These are phyloP conservation scores for Euproctis similis DNA, from an alignment of 2,888 invertebrate genomes.

Conservation along the genomic window DNA sequence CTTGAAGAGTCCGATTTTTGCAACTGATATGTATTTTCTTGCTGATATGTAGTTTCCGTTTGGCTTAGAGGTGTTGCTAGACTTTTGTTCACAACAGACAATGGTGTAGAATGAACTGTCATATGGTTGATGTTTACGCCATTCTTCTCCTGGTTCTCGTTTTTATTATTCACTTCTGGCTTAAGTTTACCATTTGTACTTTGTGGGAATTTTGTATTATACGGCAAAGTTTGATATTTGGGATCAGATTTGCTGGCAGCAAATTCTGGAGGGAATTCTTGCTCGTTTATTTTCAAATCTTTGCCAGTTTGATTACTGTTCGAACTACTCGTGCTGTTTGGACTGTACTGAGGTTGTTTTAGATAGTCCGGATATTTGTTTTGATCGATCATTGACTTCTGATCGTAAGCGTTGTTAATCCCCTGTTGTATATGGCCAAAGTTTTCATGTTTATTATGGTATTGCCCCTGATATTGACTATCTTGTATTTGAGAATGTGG, in stretches of 20 bases:
- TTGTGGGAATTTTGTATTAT: slow-evolving; percentile 90
- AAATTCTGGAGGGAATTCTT: slow-evolving; percentile 80
- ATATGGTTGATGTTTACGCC: slow-evolving; percentile 67
- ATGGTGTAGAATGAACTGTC: slow-evolving; percentile 72
- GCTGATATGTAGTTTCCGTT: slow-evolving; percentile 72
- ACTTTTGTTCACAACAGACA: slow-evolving; percentile 78
- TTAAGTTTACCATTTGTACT: slow-evolving; percentile 58
- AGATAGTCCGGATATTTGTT: slow-evolving; percentile 71
- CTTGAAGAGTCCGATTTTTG: slow-evolving; percentile 71
- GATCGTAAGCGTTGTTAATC: slow-evolving; percentile 65
- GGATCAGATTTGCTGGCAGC: slow-evolving; percentile 89
- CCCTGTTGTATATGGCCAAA: slow-evolving; percentile 66
- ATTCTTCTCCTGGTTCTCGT: slow-evolving; percentile 49
- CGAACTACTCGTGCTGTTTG: slow-evolving; percentile 71
- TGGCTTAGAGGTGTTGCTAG: slow-evolving; percentile 79
- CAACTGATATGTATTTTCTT: slow-evolving; percentile 69
- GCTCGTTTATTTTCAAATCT: slow-evolving; percentile 68
- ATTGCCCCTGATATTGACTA: slow-evolving; percentile 57
- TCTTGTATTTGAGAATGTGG: slow-evolving; percentile 55
- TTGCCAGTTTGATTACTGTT: slow-evolving; percentile 68
- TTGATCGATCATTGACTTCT: slow-evolving; percentile 60
- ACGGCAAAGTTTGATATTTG: slow-evolving; percentile 93
- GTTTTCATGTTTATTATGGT: slow-evolving; percentile 57
- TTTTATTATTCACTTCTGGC: slow-evolving; percentile 55
- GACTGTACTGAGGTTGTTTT: slow-evolving; percentile 74